phyloP scores from a whole-genome alignment of 1,140 invertebrate genomes.

The Parasteatoda tepidariorum region DNA sequence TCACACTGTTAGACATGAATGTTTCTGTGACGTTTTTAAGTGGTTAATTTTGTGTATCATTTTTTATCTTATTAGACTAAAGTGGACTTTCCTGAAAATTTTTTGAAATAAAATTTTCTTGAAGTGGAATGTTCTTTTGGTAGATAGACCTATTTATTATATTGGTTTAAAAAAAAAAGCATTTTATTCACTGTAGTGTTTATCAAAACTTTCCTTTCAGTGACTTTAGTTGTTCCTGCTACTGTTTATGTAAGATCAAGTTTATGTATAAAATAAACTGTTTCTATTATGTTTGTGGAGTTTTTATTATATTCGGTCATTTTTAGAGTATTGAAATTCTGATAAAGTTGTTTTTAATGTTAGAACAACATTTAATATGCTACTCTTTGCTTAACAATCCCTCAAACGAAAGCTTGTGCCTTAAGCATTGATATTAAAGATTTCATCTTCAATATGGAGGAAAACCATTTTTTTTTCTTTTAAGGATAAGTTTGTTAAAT shows the following conservation, averaged over 20 bases:
- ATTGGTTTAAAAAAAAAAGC: slow-evolving; percentile 19
- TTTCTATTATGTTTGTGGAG: slow-evolving; percentile 48
- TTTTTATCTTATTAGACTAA: slow-evolving; percentile 60
- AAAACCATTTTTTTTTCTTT: too few relatives aligned
- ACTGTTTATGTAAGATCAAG: slow-evolving; percentile 59
- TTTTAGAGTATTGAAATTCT: not conserved
- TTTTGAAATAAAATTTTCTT: slow-evolving; percentile 31
- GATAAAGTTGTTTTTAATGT: too few relatives aligned
- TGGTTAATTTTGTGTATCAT: slow-evolving; percentile 49
- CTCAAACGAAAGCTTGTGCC: too few relatives aligned
- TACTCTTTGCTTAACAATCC: too few relatives aligned
- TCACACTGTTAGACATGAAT: slow-evolving; percentile 53
- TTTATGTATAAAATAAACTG: slow-evolving; percentile 59
- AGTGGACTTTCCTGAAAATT: slow-evolving; percentile 31
- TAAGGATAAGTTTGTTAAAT: too few relatives aligned
- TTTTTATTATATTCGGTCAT: not conserved
- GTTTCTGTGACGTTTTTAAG: slow-evolving; percentile 35
- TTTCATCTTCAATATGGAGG: too few relatives aligned
- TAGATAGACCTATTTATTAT: slow-evolving; percentile 58
- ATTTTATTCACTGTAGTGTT: slow-evolving; percentile 23
- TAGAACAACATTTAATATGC: too few relatives aligned
- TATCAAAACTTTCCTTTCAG: slow-evolving; percentile 25
- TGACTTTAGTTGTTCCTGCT: slow-evolving; percentile 57
- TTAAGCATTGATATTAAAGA: too few relatives aligned
- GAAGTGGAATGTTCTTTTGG: slow-evolving; percentile 57